Conservation (phyloP, 2,113 vertebrate species). For the Gallinago media region DNA sequence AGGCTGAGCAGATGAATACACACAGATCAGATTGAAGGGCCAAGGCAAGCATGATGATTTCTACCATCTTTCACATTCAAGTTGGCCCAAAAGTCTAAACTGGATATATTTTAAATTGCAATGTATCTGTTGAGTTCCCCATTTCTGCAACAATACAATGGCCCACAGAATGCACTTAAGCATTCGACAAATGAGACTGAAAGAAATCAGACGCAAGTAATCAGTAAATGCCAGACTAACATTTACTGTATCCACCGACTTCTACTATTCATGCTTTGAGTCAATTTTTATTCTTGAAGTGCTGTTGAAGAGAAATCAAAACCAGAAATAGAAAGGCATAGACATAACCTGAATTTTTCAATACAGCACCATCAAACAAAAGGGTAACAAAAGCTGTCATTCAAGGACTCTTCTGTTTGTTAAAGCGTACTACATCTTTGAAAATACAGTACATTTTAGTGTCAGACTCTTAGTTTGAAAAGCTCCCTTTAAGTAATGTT, state of each 20-base stretch:
- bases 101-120: background rate
- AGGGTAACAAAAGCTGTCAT: conserved; percentile 73
- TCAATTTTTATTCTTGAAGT: conserved; percentile 64
- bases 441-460: conserved; percentile 59
- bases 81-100: background rate
- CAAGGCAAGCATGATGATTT: background rate
- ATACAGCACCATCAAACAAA: conserved; percentile 67
- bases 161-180: background rate
- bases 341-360: conserved; percentile 74
- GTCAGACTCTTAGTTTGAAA: conserved; percentile 71
- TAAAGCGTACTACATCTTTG: conserved; percentile 49
- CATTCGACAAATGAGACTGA: background rate
- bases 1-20: background rate
- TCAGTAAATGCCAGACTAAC: conserved; percentile 59
- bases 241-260: conserved; percentile 45
- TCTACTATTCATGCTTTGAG: conserved; percentile 49
- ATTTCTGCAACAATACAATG: conserved; percentile 44
- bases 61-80: background rate
- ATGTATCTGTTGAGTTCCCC: background rate
- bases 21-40: accelerated
- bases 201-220: conserved; percentile 43
- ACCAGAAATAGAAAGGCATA: conserved; percentile 56
- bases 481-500: conserved; percentile 66
- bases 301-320: conserved; percentile 62
- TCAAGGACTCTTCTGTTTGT: conserved; percentile 72